These are phyloP conservation scores for Chloroceryle inda DNA, from an alignment of 2,797 vertebrate species.

Conservation along the genomic window DNA sequence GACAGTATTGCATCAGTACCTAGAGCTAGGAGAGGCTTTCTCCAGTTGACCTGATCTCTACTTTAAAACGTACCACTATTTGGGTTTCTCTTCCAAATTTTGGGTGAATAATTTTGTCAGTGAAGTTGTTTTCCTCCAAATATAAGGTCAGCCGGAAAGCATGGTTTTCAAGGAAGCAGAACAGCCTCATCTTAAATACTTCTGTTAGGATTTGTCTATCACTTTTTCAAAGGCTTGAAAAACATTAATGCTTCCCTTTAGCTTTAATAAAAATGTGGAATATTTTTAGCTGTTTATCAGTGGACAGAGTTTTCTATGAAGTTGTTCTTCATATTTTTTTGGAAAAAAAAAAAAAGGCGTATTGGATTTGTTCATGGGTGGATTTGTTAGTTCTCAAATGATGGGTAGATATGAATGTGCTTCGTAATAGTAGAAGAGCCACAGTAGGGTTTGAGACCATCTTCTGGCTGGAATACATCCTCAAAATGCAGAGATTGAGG, in stretches of 20 bases:
- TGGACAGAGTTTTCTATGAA: neutral
- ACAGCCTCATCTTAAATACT: neutral
- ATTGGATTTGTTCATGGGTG: rapidly evolving
- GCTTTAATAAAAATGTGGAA: neutral
- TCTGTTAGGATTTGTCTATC: neutral
- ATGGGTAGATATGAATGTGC: neutral
- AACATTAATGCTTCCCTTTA: neutral
- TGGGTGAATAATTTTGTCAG: neutral
- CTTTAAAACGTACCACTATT: rapidly evolving
- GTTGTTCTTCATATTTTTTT: neutral
- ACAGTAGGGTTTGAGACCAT: neutral
- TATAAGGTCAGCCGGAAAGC: neutral
- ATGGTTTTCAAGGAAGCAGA: neutral
- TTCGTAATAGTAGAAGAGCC: neutral
- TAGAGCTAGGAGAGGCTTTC: neutral
- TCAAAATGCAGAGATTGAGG: neutral
- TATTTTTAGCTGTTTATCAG: rapidly evolving
- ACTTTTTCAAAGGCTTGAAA: neutral
- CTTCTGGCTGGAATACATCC: neutral
- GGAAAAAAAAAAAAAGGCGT: neutral
- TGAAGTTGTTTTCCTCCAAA: neutral
- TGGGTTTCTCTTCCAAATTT: no score
- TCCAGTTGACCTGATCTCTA: neutral
- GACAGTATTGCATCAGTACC: neutral
- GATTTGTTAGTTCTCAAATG: neutral